Evolutionary conservation across 2,113 vertebrate species (phyloP).

Genomic region (Tachuris rubrigastra): DNA sequence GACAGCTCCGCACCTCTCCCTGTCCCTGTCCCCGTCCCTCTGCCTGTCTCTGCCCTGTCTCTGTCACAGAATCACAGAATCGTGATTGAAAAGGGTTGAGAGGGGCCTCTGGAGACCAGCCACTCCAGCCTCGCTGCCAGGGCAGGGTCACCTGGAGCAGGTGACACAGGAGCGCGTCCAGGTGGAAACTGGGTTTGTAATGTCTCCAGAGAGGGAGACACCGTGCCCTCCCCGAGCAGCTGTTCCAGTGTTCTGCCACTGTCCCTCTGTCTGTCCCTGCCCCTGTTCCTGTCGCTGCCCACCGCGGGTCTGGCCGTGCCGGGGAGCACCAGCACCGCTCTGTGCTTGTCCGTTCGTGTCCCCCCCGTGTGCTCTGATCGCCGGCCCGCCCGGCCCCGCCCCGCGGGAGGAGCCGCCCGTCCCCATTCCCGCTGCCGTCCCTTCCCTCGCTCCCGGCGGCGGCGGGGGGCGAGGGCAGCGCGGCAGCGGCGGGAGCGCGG

Average conservation of each 20-base stretch:
- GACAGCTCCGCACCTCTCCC: not conserved
- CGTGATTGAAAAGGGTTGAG: not conserved
- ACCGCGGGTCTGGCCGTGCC: not conserved
- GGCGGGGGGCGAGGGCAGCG: not conserved
- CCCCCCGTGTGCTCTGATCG: not conserved
- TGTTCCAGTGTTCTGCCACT: not conserved
- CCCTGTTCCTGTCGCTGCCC: no score
- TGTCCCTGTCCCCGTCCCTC: not conserved
- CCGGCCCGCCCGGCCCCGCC: conserved; percentile 19
- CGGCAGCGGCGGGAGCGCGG: not conserved
- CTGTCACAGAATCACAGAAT: not conserved
- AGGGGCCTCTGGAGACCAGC: not conserved
- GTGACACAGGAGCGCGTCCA: not conserved
- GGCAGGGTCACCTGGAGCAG: not conserved
- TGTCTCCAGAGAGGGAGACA: not conserved
- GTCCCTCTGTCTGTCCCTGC: not conserved
- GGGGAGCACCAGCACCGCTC: not conserved
- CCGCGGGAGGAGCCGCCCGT: not conserved
- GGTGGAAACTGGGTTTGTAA: not conserved
- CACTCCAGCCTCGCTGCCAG: no score
- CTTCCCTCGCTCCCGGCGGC: not conserved
- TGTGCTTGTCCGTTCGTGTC: accelerated
- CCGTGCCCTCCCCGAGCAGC: not conserved
- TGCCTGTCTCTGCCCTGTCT: not conserved
- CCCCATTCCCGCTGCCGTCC: not conserved